These are phyloP conservation scores for Leptinotarsa juncta DNA, from an alignment of 2,888 invertebrate genomes.

Conservation along the genomic window DNA sequence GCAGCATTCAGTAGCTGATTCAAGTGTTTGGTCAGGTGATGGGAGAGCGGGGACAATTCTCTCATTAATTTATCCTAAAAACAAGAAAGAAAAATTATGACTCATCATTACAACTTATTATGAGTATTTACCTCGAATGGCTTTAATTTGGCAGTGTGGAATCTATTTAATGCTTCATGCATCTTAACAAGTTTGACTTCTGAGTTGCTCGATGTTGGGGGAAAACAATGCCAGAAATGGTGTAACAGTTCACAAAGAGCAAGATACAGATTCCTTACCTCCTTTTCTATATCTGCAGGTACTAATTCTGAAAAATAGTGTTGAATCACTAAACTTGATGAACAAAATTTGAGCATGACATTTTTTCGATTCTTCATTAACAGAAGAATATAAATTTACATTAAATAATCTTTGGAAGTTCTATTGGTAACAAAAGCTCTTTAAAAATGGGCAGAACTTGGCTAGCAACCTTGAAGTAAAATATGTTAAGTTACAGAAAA, in stretches of 20 bases:
- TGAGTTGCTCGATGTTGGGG: constrained; percentile 77
- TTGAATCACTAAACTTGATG: neutral
- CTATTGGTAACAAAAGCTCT: no score
- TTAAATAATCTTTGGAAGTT: no score
- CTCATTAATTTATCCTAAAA: constrained; percentile 83
- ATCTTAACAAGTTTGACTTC: constrained; percentile 87
- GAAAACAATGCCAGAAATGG: constrained; percentile 97
- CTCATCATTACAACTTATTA: constrained; percentile 74
- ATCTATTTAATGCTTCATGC: constrained; percentile 89
- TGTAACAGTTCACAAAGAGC: constrained; percentile 89
- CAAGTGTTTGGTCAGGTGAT: constrained; percentile 85
- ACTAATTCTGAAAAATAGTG: constrained; percentile 77
- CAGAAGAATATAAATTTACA: no score
- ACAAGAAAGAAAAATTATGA: constrained; percentile 51
- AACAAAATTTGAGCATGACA: neutral
- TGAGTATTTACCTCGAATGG: constrained; percentile 78
- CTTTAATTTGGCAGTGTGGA: constrained; percentile 86
- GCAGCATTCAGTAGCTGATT: constrained; percentile 89
- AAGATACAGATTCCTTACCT: constrained; percentile 86
- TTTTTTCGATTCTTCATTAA: no score
- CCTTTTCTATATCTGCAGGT: constrained; percentile 83
- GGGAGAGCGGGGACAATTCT: constrained; percentile 83
- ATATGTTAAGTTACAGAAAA: no score
- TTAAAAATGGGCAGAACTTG: no score
- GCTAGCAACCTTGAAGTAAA: no score